Base-by-base conservation (phyloP, 2,113 vertebrate species). In the Dunckerocampus dactyliophorus region DNA sequence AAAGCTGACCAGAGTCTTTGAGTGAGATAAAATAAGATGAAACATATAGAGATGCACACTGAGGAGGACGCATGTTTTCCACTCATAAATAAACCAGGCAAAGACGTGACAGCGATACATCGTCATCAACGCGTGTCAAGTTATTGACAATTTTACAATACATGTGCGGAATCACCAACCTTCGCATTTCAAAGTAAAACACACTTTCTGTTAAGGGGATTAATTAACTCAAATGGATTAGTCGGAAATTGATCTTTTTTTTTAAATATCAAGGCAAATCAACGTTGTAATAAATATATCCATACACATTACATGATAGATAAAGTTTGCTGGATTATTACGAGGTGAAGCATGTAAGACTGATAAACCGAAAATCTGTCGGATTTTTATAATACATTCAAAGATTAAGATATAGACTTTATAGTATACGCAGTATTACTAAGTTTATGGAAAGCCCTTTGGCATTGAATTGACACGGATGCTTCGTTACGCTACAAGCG, bases 31-130 rank as follows among this genome's bases (percentile, higher is more conserved):
- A 43, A 14, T 43, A 43, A 37, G 9, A 37, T 37, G 34, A 8
- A 14, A 43, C 11, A 43, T 43, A 43, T 43, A 43, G 3, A 14
- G 39, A 14, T 43, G 39, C 39, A 42, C 39, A 42, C 39, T 42
- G 39, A 12, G 2, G 34, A 6, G 14, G 6, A 53, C 57, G 28
- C 22, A 47, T 58, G 71, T 82, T 89, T 89, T 88, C 86, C 88
- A 64, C 77, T 89, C 89, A 87, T 89, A 59, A 88, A 90, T 89
- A 85, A 89, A 75, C 47, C 71, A 84, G 80, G 79, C 77, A 87
- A 88, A 86, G 88, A 84, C 88, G 67, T 66, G 80, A 81, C 73
- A 82, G 64, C 65, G 64, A 85, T 42, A 56, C 73, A 75, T 75
- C 22, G 54, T 31, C 19, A 54, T 34, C 1, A 19, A 52, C 58